Conservation (phyloP, 2,797 vertebrate species). For the Aphelocoma californica region DNA sequence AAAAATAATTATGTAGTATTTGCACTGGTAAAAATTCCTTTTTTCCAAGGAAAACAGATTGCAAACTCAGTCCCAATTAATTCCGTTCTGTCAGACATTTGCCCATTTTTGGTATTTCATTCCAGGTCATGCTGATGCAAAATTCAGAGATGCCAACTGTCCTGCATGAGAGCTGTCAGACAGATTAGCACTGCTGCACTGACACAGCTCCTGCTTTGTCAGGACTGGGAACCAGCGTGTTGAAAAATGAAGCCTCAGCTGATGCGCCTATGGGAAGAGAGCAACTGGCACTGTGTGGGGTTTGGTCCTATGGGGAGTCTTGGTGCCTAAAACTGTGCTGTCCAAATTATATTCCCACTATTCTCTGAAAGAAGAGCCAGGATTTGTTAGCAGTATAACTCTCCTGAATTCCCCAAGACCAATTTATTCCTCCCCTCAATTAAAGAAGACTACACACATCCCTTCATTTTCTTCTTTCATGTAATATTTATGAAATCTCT, state of each 20-base stretch:
- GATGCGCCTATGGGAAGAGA: neutral
- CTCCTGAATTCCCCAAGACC: neutral
- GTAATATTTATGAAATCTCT: neutral
- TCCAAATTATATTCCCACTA: neutral
- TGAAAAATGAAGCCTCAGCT: slow-evolving; percentile 15
- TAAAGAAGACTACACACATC: neutral
- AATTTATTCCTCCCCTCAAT: neutral
- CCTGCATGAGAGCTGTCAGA: slow-evolving; percentile 64
- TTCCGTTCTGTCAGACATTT: slow-evolving; percentile 61
- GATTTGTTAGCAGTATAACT: neutral
- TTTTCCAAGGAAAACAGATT: slow-evolving; percentile 63
- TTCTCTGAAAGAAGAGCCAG: neutral
- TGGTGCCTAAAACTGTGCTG: neutral
- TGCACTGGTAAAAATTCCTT: neutral
- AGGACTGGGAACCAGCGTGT: slow-evolving; percentile 15
- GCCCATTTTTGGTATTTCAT: slow-evolving; percentile 58
- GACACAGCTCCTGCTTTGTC: slow-evolving; percentile 37
- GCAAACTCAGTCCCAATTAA: slow-evolving; percentile 67
- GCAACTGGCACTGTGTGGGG: neutral
- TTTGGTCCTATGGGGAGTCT: neutral
- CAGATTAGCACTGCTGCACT: slow-evolving; percentile 47
- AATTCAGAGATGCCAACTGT: slow-evolving; percentile 73
- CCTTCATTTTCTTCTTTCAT: neutral
- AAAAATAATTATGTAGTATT: neutral
- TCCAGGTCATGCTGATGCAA: slow-evolving; percentile 67